Evolutionary conservation across 1,140 invertebrate species (phyloP), one percentile per base, ranked within the genome.

Genomic region (Homalodisca vitripennis): DNA sequence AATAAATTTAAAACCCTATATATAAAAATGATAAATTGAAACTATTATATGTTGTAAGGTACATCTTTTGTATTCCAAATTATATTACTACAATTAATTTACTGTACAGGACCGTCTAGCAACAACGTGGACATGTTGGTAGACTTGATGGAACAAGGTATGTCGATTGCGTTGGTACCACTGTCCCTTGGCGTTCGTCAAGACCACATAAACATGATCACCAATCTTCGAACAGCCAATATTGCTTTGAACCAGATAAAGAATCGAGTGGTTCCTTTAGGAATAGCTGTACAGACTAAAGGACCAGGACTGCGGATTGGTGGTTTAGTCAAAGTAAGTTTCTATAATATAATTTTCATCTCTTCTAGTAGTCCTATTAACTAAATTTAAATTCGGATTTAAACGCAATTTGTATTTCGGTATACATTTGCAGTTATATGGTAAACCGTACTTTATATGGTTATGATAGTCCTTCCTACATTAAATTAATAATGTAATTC

Each of bases 231-330:
- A 6, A 27, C 27, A 27, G 55, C 55, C 6, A 60, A 60, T 27
- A 60, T 26, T 3, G 10, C 55, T 10, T 60, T 60, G 13, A 60
- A 3, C n/a, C 26, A 60, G 6, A 60, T 30, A 13, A 26, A 24
- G 26, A 26, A 60, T 26, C 26, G 14, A 24, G 55, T 60, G 55
- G 26, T 91, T 77, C 92, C 95, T 1, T 85, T 98, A 20, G 96
- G 93, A 17, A 95, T 99, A 79, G 96, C 95, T 32, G 82, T 98
- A 46, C 96, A 99, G 76, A 98, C 96, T 1, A 98, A 98, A 80
- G 97, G 97, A 13, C 96, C 96, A 0, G 96, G 98, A 84, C 98
- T 99, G 74, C 87, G 97, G 80, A 98, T 96, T 73, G 96, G 96
- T 6, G 83, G 98, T 2, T 82, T 98, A 46, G 91, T 93, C 82